phyloP scores from a whole-genome alignment of 92 coral and sea anemone species.

The Epizoanthus rinbou region DNA sequence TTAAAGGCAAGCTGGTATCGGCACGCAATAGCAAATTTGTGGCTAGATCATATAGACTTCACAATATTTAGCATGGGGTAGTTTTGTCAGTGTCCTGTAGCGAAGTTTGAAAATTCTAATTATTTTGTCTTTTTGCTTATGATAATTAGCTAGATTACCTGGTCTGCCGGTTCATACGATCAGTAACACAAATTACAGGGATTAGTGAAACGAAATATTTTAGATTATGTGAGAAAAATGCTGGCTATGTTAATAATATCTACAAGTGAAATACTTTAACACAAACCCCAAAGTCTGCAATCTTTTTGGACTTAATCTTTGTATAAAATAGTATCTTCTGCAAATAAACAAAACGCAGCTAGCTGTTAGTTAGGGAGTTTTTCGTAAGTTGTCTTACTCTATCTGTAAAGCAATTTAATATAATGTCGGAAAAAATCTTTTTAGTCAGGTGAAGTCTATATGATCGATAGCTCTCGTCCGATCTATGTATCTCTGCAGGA shows the following conservation, averaged over 20 bases:
- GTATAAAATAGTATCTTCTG: background rate
- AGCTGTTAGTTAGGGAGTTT: background rate
- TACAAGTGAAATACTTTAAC: no score
- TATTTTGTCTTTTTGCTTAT: background rate
- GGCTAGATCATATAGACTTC: background rate
- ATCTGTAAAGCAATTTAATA: background rate
- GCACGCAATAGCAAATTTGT: background rate
- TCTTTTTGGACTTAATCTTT: background rate
- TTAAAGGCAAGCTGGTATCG: conserved; percentile 3
- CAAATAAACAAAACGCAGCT: conserved; percentile 11
- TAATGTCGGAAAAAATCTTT: no score
- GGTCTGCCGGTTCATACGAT: no score
- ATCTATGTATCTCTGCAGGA: no score
- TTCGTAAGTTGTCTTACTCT: background rate
- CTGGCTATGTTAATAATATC: no score
- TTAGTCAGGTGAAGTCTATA: no score
- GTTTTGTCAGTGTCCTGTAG: background rate
- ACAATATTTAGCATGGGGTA: background rate
- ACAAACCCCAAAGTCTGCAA: conserved; percentile 1
- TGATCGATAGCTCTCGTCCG: no score
- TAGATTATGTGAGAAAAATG: no score
- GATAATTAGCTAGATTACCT: background rate
- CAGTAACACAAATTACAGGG: no score
- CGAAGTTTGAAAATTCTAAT: conserved; percentile 6
- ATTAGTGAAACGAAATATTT: no score